Evolutionary conservation across 2,888 invertebrate genomes (phyloP).

Genomic region (Lasioglossum leucozonium): DNA sequence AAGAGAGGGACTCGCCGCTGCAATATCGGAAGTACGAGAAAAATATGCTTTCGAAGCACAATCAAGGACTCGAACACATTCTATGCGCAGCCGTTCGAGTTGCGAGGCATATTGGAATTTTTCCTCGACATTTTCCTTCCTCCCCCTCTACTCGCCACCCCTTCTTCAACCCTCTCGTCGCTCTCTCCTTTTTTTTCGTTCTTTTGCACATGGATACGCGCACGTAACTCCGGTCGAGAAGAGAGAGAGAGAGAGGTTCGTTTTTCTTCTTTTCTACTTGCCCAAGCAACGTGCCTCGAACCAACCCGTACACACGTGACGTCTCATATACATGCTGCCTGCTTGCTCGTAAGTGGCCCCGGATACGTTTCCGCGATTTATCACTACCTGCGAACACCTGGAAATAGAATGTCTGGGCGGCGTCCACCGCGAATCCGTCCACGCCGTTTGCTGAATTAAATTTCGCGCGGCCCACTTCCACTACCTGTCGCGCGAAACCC

Average conservation of each 20-base stretch:
- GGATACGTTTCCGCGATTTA: slow-evolving; percentile 64
- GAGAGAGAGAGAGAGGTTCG: not conserved
- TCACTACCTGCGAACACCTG: slow-evolving; percentile 57
- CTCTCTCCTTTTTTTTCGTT: slow-evolving; percentile 9
- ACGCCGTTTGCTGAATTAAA: slow-evolving; percentile 29
- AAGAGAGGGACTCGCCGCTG: slow-evolving; percentile 70
- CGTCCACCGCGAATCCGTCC: slow-evolving; percentile 36
- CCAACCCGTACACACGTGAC: slow-evolving; percentile 54
- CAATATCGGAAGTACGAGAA: slow-evolving; percentile 78
- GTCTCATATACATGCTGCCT: slow-evolving; percentile 52
- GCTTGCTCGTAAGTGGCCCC: slow-evolving; percentile 52
- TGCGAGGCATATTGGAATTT: slow-evolving; percentile 83
- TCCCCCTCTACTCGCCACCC: slow-evolving; percentile 26
- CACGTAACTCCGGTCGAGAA: not conserved
- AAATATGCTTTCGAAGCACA: slow-evolving; percentile 83
- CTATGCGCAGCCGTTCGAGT: slow-evolving; percentile 79
- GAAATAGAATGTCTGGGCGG: slow-evolving; percentile 50
- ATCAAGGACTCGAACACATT: slow-evolving; percentile 82
- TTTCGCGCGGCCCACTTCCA: slow-evolving; percentile 4
- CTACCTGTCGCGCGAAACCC: not conserved
- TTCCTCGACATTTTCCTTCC: slow-evolving; percentile 71
- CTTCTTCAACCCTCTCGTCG: slow-evolving; percentile 24
- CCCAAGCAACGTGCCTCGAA: slow-evolving; percentile 64
- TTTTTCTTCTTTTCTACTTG: slow-evolving; percentile 31
- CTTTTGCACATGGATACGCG: slow-evolving; percentile 5